Evolutionary conservation across 2,888 invertebrate species (phyloP).

Genomic region (Pterostichus niger): DNA sequence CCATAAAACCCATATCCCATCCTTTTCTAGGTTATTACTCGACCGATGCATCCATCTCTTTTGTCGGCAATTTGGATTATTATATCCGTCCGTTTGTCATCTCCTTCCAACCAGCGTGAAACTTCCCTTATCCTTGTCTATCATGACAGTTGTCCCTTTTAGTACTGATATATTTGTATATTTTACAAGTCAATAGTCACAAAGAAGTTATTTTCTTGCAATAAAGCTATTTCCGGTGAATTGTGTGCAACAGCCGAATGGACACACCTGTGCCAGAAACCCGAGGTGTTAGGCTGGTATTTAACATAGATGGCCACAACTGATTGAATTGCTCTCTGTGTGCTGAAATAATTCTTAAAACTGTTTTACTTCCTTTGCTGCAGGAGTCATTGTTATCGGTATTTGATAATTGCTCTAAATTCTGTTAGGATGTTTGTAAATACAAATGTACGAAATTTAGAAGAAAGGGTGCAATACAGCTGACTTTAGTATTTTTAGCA

Average conservation of each 20-base stretch:
- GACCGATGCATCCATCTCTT: conserved; percentile 16
- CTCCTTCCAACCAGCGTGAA: conserved; percentile 3
- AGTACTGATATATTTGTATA: conserved; percentile 64
- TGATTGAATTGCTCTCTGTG: conserved; percentile 54
- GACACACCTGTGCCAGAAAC: conserved; percentile 43
- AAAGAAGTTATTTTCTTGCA: conserved; percentile 69
- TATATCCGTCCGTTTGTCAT: conserved; percentile 43
- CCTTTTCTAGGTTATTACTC: neutral
- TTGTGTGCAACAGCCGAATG: conserved; percentile 67
- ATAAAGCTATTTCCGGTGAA: conserved; percentile 70
- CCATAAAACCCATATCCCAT: conserved; percentile 30
- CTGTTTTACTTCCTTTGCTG: conserved; percentile 50
- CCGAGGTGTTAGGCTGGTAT: conserved; percentile 7
- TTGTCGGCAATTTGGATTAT: conserved; percentile 43
- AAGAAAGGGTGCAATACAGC: no score
- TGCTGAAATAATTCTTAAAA: conserved; percentile 55
- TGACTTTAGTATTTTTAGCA: no score
- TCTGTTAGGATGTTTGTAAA: no score
- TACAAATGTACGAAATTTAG: no score
- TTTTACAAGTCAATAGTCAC: conserved; percentile 66
- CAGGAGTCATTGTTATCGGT: no score
- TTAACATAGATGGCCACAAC: conserved; percentile 1
- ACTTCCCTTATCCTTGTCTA: conserved; percentile 11
- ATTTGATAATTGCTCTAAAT: no score
- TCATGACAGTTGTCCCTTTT: conserved; percentile 58